Conservation (phyloP, 2,797 vertebrate species). For the Enteromius treurensis region DNA sequence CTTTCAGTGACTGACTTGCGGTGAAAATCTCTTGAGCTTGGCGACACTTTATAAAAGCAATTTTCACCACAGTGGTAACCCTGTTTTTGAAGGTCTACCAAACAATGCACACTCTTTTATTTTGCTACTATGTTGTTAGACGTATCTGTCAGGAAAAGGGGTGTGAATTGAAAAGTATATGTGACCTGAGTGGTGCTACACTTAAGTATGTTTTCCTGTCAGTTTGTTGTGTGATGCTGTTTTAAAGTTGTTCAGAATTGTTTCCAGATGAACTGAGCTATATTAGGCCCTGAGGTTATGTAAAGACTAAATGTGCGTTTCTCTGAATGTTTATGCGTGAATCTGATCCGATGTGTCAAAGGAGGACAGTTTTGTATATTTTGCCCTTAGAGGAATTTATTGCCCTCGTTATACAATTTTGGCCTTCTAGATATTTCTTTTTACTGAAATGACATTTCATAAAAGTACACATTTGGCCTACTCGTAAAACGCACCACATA, state of each 20-base stretch:
- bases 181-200: conserved; percentile 40
- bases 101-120: conserved; percentile 44
- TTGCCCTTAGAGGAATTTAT: conserved; percentile 19
- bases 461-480: neutral
- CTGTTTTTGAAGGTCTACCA: conserved; percentile 43
- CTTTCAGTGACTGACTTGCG: conserved; percentile 9
- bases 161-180: conserved; percentile 51
- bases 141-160: conserved; percentile 37
- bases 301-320: conserved; percentile 42
- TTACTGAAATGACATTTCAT: neutral
- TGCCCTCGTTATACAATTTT: neutral
- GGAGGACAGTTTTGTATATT: conserved; percentile 2
- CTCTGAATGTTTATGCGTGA: conserved; percentile 5
- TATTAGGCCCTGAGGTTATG: conserved; percentile 44
- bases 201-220: conserved; percentile 46
- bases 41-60: conserved; percentile 42
- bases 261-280: conserved; percentile 52
- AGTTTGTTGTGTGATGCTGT: conserved; percentile 35
- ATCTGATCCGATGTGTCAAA: neutral
- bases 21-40: conserved; percentile 33
- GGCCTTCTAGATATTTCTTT: conserved; percentile 8
- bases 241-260: conserved; percentile 45
- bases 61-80: conserved; percentile 41
- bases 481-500: neutral
- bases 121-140: conserved; percentile 41